These are phyloP conservation scores for Arvicanthis niloticus DNA, from an alignment of 2,113 vertebrate species.

Conservation along the genomic window DNA sequence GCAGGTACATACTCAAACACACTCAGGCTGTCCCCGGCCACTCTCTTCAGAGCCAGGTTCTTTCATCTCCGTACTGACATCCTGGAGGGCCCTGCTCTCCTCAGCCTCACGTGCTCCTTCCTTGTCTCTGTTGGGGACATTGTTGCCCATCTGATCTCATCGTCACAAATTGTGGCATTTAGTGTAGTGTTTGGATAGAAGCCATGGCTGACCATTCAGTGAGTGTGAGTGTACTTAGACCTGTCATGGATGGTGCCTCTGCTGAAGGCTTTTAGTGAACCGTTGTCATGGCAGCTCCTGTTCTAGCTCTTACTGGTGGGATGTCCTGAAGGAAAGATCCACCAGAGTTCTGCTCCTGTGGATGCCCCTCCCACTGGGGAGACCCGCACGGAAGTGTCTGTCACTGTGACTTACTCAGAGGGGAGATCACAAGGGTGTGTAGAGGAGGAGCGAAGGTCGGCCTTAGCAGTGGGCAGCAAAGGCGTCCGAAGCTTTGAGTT, in stretches of 20 bases:
- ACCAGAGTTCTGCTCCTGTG: neutral
- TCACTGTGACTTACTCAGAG: neutral
- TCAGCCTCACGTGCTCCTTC: neutral
- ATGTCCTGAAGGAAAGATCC: rapidly evolving
- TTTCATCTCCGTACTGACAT: neutral
- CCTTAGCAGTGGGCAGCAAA: neutral
- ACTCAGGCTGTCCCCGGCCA: rapidly evolving
- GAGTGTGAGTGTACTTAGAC: neutral
- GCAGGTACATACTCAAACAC: neutral
- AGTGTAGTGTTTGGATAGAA: neutral
- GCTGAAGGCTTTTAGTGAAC: neutral
- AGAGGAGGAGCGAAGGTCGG: rapidly evolving
- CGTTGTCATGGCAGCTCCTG: neutral
- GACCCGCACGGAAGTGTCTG: neutral
- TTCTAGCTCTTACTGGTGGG: neutral
- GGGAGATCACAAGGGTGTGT: rapidly evolving
- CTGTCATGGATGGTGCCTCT: neutral
- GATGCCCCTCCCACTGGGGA: neutral
- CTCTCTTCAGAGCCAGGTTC: rapidly evolving
- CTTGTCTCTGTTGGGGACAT: neutral
- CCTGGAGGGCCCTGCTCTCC: neutral
- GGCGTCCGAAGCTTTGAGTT: neutral
- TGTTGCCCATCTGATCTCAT: neutral
- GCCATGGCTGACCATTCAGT: neutral
- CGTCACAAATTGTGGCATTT: neutral